Evolutionary conservation across 2,113 vertebrate genomes (phyloP).

Genomic region (Martes martes): DNA sequence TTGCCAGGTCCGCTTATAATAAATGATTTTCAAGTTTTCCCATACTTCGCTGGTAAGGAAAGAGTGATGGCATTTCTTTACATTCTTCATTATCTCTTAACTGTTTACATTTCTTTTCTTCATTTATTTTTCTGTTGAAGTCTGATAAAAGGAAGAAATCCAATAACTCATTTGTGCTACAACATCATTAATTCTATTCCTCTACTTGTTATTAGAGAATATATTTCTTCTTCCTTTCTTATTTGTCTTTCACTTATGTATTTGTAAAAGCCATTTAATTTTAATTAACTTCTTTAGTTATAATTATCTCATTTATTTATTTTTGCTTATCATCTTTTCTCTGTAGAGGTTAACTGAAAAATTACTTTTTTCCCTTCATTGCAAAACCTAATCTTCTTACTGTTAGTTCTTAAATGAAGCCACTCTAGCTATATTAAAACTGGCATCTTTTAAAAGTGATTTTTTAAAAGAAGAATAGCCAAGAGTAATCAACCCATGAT

Average conservation of each 20-base stretch:
- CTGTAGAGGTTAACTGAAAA: conserved; percentile 10
- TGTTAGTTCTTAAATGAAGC: background rate
- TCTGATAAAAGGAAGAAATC: background rate
- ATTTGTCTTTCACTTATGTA: conserved; percentile 14
- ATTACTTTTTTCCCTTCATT: background rate
- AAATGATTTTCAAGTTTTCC: background rate
- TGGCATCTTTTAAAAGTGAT: background rate
- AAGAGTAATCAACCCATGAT: background rate
- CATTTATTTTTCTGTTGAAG: background rate
- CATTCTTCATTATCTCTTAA: conserved; percentile 8
- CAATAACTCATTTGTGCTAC: conserved; percentile 6
- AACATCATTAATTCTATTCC: conserved; percentile 40
- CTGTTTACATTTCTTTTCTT: conserved; percentile 34
- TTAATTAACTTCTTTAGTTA: conserved; percentile 44
- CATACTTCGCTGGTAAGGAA: background rate
- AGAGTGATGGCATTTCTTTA: background rate
- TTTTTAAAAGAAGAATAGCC: background rate
- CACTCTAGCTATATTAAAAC: background rate
- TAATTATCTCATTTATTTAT: conserved; percentile 51
- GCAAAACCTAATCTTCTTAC: background rate
- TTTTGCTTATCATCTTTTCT: conserved; percentile 29
- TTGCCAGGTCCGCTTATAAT: background rate
- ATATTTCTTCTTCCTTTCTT: conserved; percentile 22
- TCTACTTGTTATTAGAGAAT: background rate
- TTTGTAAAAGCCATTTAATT: conserved; percentile 23